Evolutionary conservation across 2,113 vertebrate genomes (phyloP).

Genomic region (Carassius carassius): DNA sequence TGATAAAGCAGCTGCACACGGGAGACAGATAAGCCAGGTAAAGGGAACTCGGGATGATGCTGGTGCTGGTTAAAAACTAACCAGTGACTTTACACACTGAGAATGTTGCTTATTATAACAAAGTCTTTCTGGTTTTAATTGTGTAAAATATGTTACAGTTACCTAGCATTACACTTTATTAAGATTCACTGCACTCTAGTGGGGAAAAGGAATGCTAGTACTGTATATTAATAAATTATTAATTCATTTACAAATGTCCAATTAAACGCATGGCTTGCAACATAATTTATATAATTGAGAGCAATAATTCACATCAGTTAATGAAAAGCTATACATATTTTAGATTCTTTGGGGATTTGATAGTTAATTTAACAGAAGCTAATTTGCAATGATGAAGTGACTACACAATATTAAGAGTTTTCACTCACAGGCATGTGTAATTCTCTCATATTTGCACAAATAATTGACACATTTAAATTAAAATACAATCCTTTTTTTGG

Average conservation of each 20-base stretch:
- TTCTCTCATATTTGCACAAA: not conserved
- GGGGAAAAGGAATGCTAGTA: constrained; percentile 4
- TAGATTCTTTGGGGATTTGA: constrained; percentile 65
- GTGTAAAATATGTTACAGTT: not conserved
- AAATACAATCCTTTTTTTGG: not conserved
- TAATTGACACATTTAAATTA: not conserved
- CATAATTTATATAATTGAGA: constrained; percentile 78
- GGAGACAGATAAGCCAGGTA: constrained; percentile 46
- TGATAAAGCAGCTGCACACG: constrained; percentile 48
- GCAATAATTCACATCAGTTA: constrained; percentile 74
- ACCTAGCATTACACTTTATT: not conserved
- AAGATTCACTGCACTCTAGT: not conserved
- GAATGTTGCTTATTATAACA: not conserved
- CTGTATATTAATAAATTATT: constrained; percentile 71
- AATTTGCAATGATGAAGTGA: constrained; percentile 58
- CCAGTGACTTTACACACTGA: constrained; percentile 15
- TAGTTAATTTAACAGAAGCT: constrained; percentile 63
- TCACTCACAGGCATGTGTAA: not conserved
- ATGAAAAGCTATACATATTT: constrained; percentile 76
- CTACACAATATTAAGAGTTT: not conserved
- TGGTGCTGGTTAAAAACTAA: not conserved
- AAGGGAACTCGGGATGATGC: not conserved
- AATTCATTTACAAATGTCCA: constrained; percentile 76
- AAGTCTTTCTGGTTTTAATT: not conserved
- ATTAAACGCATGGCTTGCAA: constrained; percentile 79